Percentiles rank a stretch among this genome's conserved stretches.
Evolutionary conservation across 92 coral and sea anemone genomes (phyloP).

Genomic region (Meandrina meandrites): DNA sequence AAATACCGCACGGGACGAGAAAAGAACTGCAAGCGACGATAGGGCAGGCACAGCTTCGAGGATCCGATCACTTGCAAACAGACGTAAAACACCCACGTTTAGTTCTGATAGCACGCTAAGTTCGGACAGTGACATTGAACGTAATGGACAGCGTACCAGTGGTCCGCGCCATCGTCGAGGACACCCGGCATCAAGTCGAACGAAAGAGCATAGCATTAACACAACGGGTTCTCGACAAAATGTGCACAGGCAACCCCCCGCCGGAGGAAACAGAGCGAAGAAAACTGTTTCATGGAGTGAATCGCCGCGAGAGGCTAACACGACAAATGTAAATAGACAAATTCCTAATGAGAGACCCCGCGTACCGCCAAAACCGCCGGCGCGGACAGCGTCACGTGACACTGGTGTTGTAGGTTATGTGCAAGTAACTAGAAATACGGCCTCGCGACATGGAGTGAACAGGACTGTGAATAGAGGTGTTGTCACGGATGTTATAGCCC

Average conservation of each 20-base stretch:
- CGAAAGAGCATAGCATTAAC: conserved; percentile 17
- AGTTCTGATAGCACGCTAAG: conserved; percentile 66
- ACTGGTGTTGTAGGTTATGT: neutral
- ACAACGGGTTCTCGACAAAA: neutral
- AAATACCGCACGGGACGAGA: neutral
- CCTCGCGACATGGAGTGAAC: neutral
- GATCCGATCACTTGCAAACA: conserved; percentile 11
- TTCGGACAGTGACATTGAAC: conserved; percentile 59
- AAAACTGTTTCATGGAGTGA: conserved; percentile 62
- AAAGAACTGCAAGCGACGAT: conserved; percentile 1
- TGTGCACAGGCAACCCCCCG: neutral
- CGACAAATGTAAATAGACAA: neutral
- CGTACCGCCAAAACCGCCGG: conserved; percentile 59
- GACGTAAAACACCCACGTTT: conserved; percentile 31
- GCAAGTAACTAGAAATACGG: neutral
- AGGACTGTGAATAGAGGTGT: neutral
- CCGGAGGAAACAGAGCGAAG: neutral
- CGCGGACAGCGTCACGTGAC: conserved; percentile 50
- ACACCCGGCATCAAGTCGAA: conserved; percentile 2
- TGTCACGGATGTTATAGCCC: neutral
- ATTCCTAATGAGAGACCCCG: conserved; percentile 37
- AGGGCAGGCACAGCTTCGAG: conserved; percentile 13
- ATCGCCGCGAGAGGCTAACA: neutral
- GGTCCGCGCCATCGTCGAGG: conserved; percentile 33
- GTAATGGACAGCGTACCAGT: conserved; percentile 21